Conservation (phyloP, 1,140 invertebrate genomes). For the Euwallacea similis region DNA sequence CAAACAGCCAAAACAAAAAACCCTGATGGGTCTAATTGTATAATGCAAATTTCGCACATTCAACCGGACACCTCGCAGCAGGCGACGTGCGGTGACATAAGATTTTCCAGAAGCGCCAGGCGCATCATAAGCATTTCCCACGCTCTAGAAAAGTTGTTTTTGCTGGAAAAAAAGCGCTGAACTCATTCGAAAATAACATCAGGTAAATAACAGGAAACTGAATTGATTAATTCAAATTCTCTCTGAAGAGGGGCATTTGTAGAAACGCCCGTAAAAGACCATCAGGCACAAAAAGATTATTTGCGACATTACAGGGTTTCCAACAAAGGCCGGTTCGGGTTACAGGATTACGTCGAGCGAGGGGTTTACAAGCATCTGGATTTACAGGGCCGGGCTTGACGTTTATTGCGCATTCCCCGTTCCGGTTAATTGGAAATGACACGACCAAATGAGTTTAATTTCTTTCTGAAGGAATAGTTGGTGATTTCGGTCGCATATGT, state of each 20-base stretch:
- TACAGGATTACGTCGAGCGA: constrained; percentile 27
- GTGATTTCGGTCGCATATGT: not conserved
- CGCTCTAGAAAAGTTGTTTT: constrained; percentile 24
- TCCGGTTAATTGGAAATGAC: constrained; percentile 6
- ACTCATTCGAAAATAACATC: not conserved
- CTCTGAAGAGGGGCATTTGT: not conserved
- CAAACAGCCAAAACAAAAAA: no score
- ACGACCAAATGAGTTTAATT: constrained; percentile 9
- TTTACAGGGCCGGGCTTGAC: constrained; percentile 5
- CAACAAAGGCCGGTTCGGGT: constrained; percentile 23
- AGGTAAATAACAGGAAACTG: constrained; percentile 5
- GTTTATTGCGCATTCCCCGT: not conserved
- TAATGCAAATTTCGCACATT: constrained; percentile 1
- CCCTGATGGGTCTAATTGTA: not conserved
- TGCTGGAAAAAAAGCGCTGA: constrained; percentile 10
- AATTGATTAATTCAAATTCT: not conserved
- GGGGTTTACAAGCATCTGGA: constrained; percentile 21
- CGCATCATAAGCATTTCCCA: constrained; percentile 29
- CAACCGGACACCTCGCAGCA: not conserved
- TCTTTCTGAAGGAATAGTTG: not conserved
- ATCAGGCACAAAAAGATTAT: constrained; percentile 30
- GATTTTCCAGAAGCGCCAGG: constrained; percentile 29
- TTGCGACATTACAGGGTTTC: constrained; percentile 32
- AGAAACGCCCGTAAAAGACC: constrained; percentile 24
- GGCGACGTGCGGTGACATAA: not conserved